Percentiles rank a stretch among this genome's conserved stretches.
Evolutionary conservation across 2,113 vertebrate species (phyloP).

Genomic region (Cololabis saira): DNA sequence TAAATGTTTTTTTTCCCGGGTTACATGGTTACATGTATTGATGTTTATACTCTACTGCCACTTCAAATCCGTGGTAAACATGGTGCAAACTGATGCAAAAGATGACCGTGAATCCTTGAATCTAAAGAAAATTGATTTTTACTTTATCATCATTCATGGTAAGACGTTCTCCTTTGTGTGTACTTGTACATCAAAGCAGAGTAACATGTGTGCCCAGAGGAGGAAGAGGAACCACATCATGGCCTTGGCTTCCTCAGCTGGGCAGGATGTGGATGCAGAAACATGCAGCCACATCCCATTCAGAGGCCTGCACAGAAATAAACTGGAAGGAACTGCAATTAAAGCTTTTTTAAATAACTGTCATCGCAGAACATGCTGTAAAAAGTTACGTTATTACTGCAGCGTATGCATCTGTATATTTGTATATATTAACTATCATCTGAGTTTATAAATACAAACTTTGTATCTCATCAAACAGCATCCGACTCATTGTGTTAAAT

Average conservation of each 20-base stretch:
- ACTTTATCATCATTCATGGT: background rate
- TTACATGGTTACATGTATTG: no score
- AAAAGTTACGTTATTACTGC: background rate
- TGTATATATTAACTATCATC: no score
- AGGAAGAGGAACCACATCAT: conserved; percentile 32
- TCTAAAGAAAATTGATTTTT: background rate
- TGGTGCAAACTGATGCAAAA: background rate
- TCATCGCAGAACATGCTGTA: background rate
- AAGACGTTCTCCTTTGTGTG: background rate
- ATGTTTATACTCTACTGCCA: no score
- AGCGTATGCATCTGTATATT: background rate
- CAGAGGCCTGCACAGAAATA: background rate
- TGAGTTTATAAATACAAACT: no score
- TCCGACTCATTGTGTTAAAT: background rate
- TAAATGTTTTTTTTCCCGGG: no score
- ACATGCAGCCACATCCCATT: conserved; percentile 16
- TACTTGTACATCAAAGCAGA: conserved; percentile 1
- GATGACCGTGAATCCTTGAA: background rate
- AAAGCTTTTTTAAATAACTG: background rate
- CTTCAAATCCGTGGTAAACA: no score
- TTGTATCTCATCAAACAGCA: background rate
- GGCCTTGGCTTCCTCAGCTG: conserved; percentile 43
- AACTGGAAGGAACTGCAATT: conserved; percentile 12
- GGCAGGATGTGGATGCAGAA: conserved; percentile 59
- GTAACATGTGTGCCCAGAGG: conserved; percentile 26